Evolutionary conservation across 2,113 vertebrate species (phyloP), one percentile per base, ranked within the genome.

Genomic region (Nibea coibor): DNA sequence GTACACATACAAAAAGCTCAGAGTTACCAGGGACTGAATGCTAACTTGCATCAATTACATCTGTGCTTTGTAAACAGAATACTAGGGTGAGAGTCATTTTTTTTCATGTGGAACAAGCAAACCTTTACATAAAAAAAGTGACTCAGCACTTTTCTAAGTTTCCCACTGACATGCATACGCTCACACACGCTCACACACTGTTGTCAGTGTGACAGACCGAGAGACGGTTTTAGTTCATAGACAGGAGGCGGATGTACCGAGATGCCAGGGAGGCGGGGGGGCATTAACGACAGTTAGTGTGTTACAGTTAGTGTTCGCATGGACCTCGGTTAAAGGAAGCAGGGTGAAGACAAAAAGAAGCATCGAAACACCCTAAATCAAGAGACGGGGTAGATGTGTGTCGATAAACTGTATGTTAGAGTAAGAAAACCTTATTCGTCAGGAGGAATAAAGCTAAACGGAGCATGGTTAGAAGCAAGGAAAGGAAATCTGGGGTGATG

Each of bases 51-150:
- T 91, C 80, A 85, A 83, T 80, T 80, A 89, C 66, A 65, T 90
- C 86, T 91, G 90, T 88, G 90, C 89, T 91, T 91, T 87, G 84
- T 74, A 84, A 91, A 90, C 87, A 70, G 83, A 89, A 92, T 64
- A 85, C 88, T 86, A 85, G 59, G 28, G 84, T 62, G 83, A 84
- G 67, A 53, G 64, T 85, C 48, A 3, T 56, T 76, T 85, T 26
- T 26, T 26, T 80, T 70, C 67, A 82, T 75, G 84, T 78, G 63
- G 63, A 79, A 89, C 69, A 74, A 88, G 85, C 82, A 77, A 87
- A 86, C 57, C 4, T 67, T 75, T 82, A 67, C 47, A 57, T 83
- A 85, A 84, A 85, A 85, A 85, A 81, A 80, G 65, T 59, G 78
- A 81, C 74, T 80, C 79, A 28, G 59, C 79, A 82, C 76, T 78